Evolutionary conservation across 2,888 invertebrate genomes (phyloP), one percentile per base, ranked within the genome.

Genomic region (Lycaena phlaeas): DNA sequence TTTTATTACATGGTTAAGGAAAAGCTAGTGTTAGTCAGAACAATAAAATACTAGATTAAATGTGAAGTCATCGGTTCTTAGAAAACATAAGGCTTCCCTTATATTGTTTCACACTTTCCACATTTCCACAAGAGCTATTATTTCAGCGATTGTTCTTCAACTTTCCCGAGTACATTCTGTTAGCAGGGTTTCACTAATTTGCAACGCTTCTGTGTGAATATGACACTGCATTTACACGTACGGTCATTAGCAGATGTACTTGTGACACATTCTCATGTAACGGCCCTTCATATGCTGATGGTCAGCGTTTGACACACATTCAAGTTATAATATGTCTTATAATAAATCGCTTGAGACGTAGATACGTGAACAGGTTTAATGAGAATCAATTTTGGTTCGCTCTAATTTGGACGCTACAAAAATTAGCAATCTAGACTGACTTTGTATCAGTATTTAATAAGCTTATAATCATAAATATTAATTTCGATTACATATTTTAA

Each of bases 151-250:
- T 47, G 41, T 52, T 57, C 62, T 59, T 52, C 52, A 45, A 50
- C 43, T 61, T 63, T 63, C 59, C 58, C 45, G 38, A 45, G 50
- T 31, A 44, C 36, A 36, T 43, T 39, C 28, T 39, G 56, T 57
- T 60, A 68, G 61, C 68, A 61, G 60, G 59, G 66, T 76, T 77
- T 76, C 73, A 66, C 76, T 65, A 70, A 73, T 75, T 76, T 50
- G 68, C 65, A 61, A 65, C 68, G 64, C 60, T 59, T 59, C 58
- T 59, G 54, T 50, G 53, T 31, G 27, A 27, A 37, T 14, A 25
- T 10, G n/a, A 12, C 22, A 17, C 15, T 11, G 31, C 34, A 34
- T 31, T 31, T 31, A 31, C 31, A 31, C 31, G 11, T 22, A 7
- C 2, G 34, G 11, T 34, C 22, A 22, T 34, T 34, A 34, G 22